Percentiles rank a stretch among this genome's conserved stretches.
phyloP scores from a whole-genome alignment of 2,888 invertebrate genomes.

The Calameuta idolon region DNA sequence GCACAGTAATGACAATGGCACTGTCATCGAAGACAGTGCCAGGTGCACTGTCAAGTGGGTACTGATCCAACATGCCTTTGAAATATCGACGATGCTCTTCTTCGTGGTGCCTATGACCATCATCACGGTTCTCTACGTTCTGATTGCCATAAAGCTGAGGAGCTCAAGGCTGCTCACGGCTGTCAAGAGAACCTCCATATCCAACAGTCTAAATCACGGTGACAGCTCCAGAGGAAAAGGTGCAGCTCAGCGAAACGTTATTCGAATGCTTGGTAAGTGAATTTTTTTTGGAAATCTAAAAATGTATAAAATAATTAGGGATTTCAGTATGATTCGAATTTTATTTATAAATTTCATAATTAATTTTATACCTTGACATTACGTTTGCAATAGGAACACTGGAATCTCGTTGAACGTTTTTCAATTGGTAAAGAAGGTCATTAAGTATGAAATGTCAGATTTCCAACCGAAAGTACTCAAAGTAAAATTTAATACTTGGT shows the following conservation, averaged over 20 bases:
- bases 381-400: too few relatives aligned
- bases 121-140: conserved; percentile 83
- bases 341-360: too few relatives aligned
- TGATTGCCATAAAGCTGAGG: conserved; percentile 80
- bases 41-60: conserved; percentile 74
- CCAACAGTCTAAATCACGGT: conserved; percentile 71
- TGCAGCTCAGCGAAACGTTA: conserved; percentile 74
- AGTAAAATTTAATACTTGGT: too few relatives aligned
- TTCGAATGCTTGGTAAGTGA: conserved; percentile 83
- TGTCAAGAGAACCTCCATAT: conserved; percentile 70
- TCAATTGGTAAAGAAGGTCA: too few relatives aligned
- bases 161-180: conserved; percentile 69
- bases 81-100: conserved; percentile 84
- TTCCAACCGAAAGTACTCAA: too few relatives aligned
- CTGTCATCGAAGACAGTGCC: conserved; percentile 67
- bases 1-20: conserved; percentile 64
- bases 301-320: too few relatives aligned
- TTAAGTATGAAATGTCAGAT: too few relatives aligned
- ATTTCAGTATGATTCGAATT: too few relatives aligned
- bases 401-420: too few relatives aligned
- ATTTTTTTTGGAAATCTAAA: too few relatives aligned
- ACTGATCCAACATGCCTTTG: conserved; percentile 78
- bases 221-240: conserved; percentile 60
- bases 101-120: conserved; percentile 90
- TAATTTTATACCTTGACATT: too few relatives aligned